Evolutionary conservation across 2,888 invertebrate species (phyloP), one percentile per base, ranked within the genome.

Genomic region (Oscheius sp.): DNA sequence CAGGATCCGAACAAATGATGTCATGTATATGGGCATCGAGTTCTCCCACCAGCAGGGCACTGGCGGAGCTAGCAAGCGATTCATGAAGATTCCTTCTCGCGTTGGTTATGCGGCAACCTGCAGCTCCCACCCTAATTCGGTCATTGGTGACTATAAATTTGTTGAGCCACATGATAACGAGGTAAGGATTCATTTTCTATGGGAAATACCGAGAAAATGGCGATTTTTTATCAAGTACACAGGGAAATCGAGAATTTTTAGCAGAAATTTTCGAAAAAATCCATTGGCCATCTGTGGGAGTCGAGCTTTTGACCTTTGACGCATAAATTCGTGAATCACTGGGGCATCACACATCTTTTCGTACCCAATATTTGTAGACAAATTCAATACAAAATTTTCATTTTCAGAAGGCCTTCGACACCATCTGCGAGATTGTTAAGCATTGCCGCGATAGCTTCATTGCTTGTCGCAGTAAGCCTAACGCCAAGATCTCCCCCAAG

Each of bases 41-140:
- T 66, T 66, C 66, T 25, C 25, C 25, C 49, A 66, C 16, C 49
- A 52, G 52, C 66, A 52, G 35, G n/a, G 18, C 2, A 35, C 27
- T 16, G 52, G 66, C 9, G 66, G 66, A 16, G n/a, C 35, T 12
- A 35, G 52, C 13, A 25, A 18, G n/a, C 13, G 25, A 18, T 49
- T 29, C 35, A 49, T n/a, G 49, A 52, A 27, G 29, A 16, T 23
- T n/a, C 66, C 66, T 1, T 52, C 52, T 3, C 49, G 66, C 7
- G 49, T 66, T 2, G 66, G 66, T 1, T 66, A 52, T n/a, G 66
- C 66, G 5, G 66, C 66, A 6, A 66, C 66, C 29, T 66, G 66
- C 21, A 12, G 18, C n/a, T n/a, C 9, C 25, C 27, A 52, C n/a
- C 52, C 49, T 9, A 49, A 52, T 12, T 16, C 49, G 16, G 52